These are phyloP conservation scores for Stenodera caucasica DNA, from an alignment of 2,888 invertebrate genomes.

Conservation along the genomic window DNA sequence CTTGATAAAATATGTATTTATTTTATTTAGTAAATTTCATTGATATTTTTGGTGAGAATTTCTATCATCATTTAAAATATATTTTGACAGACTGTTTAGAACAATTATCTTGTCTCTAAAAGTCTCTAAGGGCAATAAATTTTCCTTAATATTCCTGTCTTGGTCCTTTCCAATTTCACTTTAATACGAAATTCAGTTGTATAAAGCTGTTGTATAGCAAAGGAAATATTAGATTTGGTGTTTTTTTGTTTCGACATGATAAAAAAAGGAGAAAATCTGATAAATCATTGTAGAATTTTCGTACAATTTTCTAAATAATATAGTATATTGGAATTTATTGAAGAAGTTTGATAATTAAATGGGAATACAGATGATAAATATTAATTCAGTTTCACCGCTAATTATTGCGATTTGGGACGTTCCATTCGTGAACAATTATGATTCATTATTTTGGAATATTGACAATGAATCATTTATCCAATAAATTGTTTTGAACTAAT, in stretches of 20 bases:
- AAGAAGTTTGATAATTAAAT: neutral
- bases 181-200: neutral
- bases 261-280: neutral
- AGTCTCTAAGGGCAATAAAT: constrained; percentile 25
- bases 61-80: constrained; percentile 22
- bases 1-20: too few species aligned
- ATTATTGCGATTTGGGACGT: constrained; percentile 18
- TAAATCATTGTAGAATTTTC: neutral
- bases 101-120: constrained; percentile 27
- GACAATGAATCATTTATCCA: constrained; percentile 17
- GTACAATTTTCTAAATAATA: neutral
- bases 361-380: neutral
- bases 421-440: constrained; percentile 17
- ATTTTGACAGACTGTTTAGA: constrained; percentile 27
- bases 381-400: constrained; percentile 14
- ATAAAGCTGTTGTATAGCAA: neutral
- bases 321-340: neutral
- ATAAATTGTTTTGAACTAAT: neutral
- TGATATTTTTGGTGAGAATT: constrained; percentile 13
- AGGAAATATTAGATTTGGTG: too few species aligned
- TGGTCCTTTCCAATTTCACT: constrained; percentile 6
- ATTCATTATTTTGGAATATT: constrained; percentile 18
- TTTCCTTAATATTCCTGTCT: constrained; percentile 23
- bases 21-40: neutral
- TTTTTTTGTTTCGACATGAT: neutral